Conservation (phyloP, 2,888 invertebrate species). For the Leptopilina myrica region DNA sequence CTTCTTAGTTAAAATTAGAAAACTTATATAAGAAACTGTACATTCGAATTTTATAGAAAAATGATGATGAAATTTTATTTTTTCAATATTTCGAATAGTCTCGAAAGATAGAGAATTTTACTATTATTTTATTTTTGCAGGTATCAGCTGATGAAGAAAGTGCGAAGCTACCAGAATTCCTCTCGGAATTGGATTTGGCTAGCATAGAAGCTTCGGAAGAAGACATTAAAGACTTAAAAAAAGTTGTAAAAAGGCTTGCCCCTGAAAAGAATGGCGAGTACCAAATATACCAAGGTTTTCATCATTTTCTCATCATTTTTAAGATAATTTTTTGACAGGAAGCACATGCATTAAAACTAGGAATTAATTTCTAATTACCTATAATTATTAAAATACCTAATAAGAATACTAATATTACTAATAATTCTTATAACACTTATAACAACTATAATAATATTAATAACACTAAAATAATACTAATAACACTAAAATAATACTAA, state of each 20-base stretch:
- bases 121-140: slow-evolving; percentile 48
- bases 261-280: slow-evolving; percentile 76
- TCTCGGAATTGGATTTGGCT: slow-evolving; percentile 70
- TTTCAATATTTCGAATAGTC: background rate
- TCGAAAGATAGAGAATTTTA: background rate
- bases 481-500: background rate
- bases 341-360: background rate
- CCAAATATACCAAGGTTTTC: slow-evolving; percentile 73
- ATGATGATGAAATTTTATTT: too few species aligned
- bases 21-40: too few species aligned
- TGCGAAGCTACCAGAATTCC: slow-evolving; percentile 68
- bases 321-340: background rate
- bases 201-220: slow-evolving; percentile 70
- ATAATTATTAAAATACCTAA: background rate
- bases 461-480: too few species aligned
- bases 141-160: slow-evolving; percentile 59
- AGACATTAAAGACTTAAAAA: slow-evolving; percentile 69
- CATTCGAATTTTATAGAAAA: too few species aligned
- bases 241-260: slow-evolving; percentile 72
- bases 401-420: background rate
- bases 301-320: slow-evolving; percentile 16
- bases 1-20: too few species aligned
- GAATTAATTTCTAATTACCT: background rate
- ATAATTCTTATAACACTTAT: background rate
- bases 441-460: background rate